Evolutionary conservation across 2,888 invertebrate genomes (phyloP).

Genomic region (Deroplatys truncata): DNA sequence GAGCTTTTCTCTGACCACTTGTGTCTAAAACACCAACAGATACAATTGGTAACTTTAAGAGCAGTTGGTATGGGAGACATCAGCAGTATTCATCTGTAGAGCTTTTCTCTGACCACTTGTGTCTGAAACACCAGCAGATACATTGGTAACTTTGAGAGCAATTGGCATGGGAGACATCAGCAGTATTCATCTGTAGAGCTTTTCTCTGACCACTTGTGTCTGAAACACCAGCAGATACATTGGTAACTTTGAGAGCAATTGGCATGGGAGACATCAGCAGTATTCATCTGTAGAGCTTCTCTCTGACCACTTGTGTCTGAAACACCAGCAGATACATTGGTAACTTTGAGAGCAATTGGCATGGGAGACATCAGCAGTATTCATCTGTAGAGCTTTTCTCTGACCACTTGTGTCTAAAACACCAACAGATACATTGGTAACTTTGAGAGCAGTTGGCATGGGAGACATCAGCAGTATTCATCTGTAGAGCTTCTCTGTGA

Average conservation of each 20-base stretch:
- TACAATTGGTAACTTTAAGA: neutral
- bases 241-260: neutral
- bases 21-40: conserved; percentile 51
- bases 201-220: conserved; percentile 88
- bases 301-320: too few species aligned
- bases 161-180: conserved; percentile 77
- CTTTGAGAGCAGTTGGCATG: conserved; percentile 49
- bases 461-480: conserved; percentile 88
- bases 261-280: too few species aligned
- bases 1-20: too few species aligned
- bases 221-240: conserved; percentile 33
- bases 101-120: conserved; percentile 87
- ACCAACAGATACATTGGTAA: conserved; percentile 16
- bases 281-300: too few species aligned
- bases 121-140: conserved; percentile 47
- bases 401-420: conserved; percentile 69
- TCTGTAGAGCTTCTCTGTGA: conserved; percentile 85
- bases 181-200: conserved; percentile 83
- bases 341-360: conserved; percentile 68
- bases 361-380: conserved; percentile 87
- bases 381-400: conserved; percentile 81
- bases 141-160: neutral
- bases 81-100: conserved; percentile 82
- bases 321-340: too few species aligned
- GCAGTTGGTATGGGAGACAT: conserved; percentile 69